Base-by-base conservation (phyloP, 1,140 invertebrate genomes). In the Chironomus tepperi region DNA sequence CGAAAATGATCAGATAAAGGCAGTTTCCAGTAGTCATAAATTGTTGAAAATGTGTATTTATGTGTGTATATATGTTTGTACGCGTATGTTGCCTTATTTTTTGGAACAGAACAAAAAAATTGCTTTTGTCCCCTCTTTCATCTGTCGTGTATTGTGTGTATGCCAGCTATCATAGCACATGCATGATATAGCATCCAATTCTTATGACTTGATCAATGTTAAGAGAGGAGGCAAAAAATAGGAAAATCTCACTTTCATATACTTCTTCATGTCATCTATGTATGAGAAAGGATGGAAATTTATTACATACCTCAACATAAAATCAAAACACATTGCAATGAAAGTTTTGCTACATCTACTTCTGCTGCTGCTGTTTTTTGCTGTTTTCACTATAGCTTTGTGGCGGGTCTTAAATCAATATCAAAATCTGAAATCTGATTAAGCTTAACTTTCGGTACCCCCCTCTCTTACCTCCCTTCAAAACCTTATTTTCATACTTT, bases 1-100 rank as follows among this genome's bases (percentile, higher is more conserved):
- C 65, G 19, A 70, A 70, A 70, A 70, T 70, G 65, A 70, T 70
- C 65, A 70, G 65, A 70, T 70, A 70, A 70, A 70, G 18, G 65
- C 65, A 19, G 65, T 21, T 70, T 18, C 65, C n/a, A 70, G 19
- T 9, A 70, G 65, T 70, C 65, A 70, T 70, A 70, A 70, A 70
- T 70, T 70, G 16, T 18, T 21, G 7, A 70, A 70, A 70, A 70
- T 57, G 47, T 15, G 12, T 57, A n/a, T n/a, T n/a, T n/a, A n/a
- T 57, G n/a, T 57, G 47, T 57, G 12, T 57, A 12, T 8, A 70
- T 21, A 18, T 70, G 16, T 70, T 18, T 70, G 6, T 19, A 19
- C 65, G 65, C 18, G 19, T 21, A 67, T 18, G n/a, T 67, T 8
- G n/a, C 16, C n/a, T 1, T 57, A 57, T 57, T 57, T 57, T 57